Conservation (phyloP, 2,797 vertebrate genomes). For the Galago senegalensis region DNA sequence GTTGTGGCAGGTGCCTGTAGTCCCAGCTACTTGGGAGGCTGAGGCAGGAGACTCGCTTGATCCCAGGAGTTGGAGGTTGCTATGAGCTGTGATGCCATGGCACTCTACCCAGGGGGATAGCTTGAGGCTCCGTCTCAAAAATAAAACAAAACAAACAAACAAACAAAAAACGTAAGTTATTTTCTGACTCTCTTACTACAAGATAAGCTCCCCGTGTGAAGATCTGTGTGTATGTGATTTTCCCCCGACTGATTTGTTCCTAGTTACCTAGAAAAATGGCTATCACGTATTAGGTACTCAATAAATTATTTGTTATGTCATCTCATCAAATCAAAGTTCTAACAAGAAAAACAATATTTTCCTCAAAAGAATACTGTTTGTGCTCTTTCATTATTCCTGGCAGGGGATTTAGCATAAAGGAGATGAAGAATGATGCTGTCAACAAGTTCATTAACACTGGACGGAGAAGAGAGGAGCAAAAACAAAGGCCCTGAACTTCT, state of each 20-base stretch:
- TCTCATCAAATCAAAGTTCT: slow-evolving; percentile 22
- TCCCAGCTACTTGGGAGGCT: too few species aligned
- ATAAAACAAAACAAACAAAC: too few species aligned
- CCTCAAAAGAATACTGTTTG: slow-evolving; percentile 11
- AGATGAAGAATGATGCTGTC: background rate
- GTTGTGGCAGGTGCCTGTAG: too few species aligned
- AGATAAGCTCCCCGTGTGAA: background rate
- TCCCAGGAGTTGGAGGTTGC: too few species aligned
- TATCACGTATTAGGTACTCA: background rate
- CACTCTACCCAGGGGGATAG: too few species aligned
- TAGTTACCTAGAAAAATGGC: background rate
- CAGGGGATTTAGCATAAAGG: background rate
- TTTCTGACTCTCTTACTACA: slow-evolving; percentile 33
- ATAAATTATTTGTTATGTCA: slow-evolving; percentile 10
- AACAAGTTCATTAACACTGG: background rate
- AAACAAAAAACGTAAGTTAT: background rate
- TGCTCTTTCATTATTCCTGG: background rate
- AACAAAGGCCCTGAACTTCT: background rate
- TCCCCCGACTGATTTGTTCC: background rate
- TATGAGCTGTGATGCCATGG: too few species aligned
- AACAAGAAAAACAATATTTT: background rate
- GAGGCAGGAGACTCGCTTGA: too few species aligned
- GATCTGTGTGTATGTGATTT: background rate
- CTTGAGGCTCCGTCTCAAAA: too few species aligned
- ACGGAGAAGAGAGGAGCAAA: slow-evolving; percentile 20